Evolutionary conservation across 2,113 vertebrate genomes (phyloP).

Genomic region (Glaucomys volans): DNA sequence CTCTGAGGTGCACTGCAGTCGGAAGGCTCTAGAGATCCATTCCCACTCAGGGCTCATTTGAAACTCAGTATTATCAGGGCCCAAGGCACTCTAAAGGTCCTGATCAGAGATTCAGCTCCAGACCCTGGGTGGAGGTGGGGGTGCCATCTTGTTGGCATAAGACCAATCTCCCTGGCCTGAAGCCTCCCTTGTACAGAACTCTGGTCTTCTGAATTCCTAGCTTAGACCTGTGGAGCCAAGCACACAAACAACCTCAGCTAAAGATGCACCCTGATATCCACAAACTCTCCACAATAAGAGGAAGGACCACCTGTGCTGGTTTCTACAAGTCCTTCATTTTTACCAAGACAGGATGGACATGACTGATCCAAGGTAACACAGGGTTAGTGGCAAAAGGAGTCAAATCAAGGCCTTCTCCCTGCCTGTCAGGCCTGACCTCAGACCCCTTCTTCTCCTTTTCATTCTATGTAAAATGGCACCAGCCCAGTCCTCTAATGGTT

Average conservation of each 20-base stretch:
- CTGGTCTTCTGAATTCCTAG: background rate
- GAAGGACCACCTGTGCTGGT: background rate
- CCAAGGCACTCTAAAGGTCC: background rate
- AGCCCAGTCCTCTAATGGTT: background rate
- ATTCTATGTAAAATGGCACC: background rate
- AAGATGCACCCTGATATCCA: constrained; percentile 4
- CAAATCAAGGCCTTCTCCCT: constrained; percentile 7
- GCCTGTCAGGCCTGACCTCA: background rate
- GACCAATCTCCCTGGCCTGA: background rate
- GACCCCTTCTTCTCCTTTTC: background rate
- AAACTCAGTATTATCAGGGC: background rate
- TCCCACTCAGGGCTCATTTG: background rate
- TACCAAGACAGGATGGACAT: background rate
- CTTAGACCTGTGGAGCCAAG: background rate
- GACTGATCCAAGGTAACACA: background rate
- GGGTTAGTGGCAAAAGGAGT: background rate
- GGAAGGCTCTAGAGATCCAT: background rate
- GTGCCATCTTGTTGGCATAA: background rate
- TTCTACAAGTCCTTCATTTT: background rate
- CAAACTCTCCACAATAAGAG: background rate
- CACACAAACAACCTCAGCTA: background rate
- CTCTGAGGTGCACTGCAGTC: too few relatives aligned
- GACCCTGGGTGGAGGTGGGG: background rate
- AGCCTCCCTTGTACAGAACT: background rate
- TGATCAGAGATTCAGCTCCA: background rate